Evolutionary conservation across 1,140 invertebrate species (phyloP), one percentile per base, ranked within the genome.

Genomic region (Monomorium pharaonis): DNA sequence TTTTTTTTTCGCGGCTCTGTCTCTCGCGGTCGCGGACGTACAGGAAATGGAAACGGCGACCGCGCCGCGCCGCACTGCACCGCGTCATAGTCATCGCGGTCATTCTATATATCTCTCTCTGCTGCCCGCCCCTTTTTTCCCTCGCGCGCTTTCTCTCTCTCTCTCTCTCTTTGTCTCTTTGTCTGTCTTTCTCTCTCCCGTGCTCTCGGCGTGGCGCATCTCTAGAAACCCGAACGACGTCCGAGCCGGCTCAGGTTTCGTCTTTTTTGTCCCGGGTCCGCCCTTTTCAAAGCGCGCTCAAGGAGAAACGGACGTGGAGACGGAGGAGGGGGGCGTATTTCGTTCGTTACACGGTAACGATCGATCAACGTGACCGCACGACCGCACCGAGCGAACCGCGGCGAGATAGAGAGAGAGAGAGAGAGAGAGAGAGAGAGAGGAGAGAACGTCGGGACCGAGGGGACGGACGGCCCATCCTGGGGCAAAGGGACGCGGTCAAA

Each of bases 281-380:
- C 88, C 88, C 89, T 90, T 90, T 89, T 89, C 85, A 90, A 89
- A 90, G 88, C 89, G 88, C 88, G 89, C 89, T 90, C 89, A 87
- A 90, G 88, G 89, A 89, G 88, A 89, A 90, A 90, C 88, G 88
- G 85, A 87, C 85, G 88, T 63, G 47, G 24, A 21, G 2, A n/a
- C 2, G 7, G 51, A n/a, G n/a, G 2, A 7, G 2, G 51, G 51
- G 44, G 51, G 3, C 88, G 89, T 90, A 87, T 90, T 90, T 90
- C 89, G 89, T 90, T 90, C 89, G 89, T 90, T 90, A 90, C 89
- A 89, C 89, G 89, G 89, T 89, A 89, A 89, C 89, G 89, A 90
- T 90, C 89, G 89, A 90, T 90, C 89, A 90, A 90, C 89, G 89
- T 90, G 89, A 90, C 89, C 89, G 88, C 89, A 89, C 89, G 88